These are phyloP conservation scores for Leptopilina clavipes DNA, from an alignment of 1,140 invertebrate species.

Conservation along the genomic window DNA sequence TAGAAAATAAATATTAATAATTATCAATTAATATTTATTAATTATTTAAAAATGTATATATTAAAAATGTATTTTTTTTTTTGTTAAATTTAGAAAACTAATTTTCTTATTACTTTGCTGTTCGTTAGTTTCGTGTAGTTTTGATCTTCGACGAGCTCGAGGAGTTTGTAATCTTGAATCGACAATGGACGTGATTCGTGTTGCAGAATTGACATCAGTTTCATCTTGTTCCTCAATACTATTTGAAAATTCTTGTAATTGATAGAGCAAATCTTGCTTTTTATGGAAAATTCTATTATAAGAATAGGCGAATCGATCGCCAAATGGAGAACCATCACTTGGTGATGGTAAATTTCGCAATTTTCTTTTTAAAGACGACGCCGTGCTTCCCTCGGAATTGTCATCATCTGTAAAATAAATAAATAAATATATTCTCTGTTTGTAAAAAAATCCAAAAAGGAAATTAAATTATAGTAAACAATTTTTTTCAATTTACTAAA, in stretches of 20 bases:
- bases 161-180: constrained; percentile 37
- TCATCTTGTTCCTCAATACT: constrained; percentile 62
- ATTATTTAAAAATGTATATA: too few relatives aligned
- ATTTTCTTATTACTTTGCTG: not conserved
- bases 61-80: too few relatives aligned
- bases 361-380: constrained; percentile 51
- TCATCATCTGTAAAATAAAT: constrained; percentile 27
- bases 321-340: constrained; percentile 37
- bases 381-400: constrained; percentile 50
- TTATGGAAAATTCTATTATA: constrained; percentile 45
- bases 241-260: constrained; percentile 43
- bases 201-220: constrained; percentile 39
- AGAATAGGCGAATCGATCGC: constrained; percentile 43
- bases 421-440: not conserved
- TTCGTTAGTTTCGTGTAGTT: not conserved
- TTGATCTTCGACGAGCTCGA: constrained; percentile 45
- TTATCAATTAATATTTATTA: too few relatives aligned
- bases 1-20: too few relatives aligned
- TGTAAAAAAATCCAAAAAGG: too few relatives aligned
- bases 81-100: too few relatives aligned
- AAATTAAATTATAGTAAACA: not conserved
- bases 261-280: constrained; percentile 49
- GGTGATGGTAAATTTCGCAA: constrained; percentile 53
- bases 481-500: too few relatives aligned
- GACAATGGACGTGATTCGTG: not conserved